Evolutionary conservation across 2,888 invertebrate species (phyloP), one percentile per base, ranked within the genome.

Genomic region (Oxyteleia sp.): DNA sequence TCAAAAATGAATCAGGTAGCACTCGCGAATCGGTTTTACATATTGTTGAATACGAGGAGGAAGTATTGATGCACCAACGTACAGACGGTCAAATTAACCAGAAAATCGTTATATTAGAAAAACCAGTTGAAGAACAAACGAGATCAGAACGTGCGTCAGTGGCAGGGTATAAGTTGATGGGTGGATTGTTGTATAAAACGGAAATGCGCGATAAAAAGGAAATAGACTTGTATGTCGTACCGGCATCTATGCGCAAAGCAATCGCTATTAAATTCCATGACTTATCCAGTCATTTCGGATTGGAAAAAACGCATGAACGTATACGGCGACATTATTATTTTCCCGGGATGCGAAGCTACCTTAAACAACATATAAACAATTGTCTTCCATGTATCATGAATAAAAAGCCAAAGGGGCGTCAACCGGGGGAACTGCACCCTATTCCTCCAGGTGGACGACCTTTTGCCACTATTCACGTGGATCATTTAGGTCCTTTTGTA

Each of bases 341-440:
- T 18, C 68, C 78, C n/a, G 53, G 61, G 15, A 76, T 78, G 68
- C 61, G 74, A n/a, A 41, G 57, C n/a, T 83, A 86, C 20, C 13
- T 85, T 1, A 85, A 85, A 35, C 53, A 80, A 13, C 79, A 87
- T 26, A 78, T 85, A 18, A 13, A n/a, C 0, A 80, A 74, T 13
- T 87, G 85, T 71, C 16, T 86, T n/a, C 75, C 84, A 11, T 87
- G 87, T 59, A 35, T 87, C 7, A 23, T 71, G 29, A 71, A 38
- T 15, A 81, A 82, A 18, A 51, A 38, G 5, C 51, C 35, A 26
- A 61, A 51, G 11, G 86, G 85, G 20, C 75, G 59, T 43, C 78
- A 71, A 18, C 79, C 85, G 10, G 88, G 88, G 8, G 74, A 71
- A 38, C 23, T 87, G 15, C 79, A 86, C 16, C 76, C 85, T 7